phyloP scores from a whole-genome alignment of 1,140 invertebrate genomes.

The Apolygus lucorum region DNA sequence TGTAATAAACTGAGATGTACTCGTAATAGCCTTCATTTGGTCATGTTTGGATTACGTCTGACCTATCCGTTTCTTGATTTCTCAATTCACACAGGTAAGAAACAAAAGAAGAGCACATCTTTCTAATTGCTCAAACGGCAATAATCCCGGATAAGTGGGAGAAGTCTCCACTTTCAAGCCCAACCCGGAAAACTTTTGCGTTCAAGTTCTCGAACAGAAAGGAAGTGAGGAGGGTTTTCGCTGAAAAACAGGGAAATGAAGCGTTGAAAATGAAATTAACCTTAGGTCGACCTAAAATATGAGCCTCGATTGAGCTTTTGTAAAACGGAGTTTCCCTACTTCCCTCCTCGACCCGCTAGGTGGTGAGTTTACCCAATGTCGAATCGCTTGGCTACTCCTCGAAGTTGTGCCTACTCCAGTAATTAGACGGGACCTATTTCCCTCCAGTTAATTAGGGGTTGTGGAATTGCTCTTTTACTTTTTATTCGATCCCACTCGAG shows the following conservation, averaged over 20 bases:
- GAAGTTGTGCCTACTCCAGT: conserved; percentile 4
- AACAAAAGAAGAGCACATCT: too few species aligned
- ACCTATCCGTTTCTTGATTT: too few species aligned
- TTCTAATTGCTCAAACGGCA: too few species aligned
- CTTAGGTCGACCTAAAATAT: background rate
- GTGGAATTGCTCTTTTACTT: conserved; percentile 13
- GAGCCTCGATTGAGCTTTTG: background rate
- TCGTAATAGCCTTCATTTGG: too few species aligned
- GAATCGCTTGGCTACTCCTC: conserved; percentile 1
- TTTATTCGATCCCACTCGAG: too few species aligned
- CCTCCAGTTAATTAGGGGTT: conserved; percentile 9
- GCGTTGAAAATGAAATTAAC: conserved; percentile 13
- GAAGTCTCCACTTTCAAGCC: too few species aligned
- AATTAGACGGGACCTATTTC: background rate
- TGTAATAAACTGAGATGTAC: too few species aligned
- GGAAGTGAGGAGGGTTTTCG: background rate
- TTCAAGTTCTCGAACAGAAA: background rate
- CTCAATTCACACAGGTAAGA: too few species aligned
- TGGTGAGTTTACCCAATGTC: background rate
- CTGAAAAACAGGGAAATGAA: conserved; percentile 3
- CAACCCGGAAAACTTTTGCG: background rate
- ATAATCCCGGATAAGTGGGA: too few species aligned
- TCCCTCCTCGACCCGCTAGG: background rate
- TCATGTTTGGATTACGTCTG: too few species aligned
- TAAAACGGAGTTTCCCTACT: background rate